Base-by-base conservation (phyloP, 2,797 vertebrate genomes). In the Helostoma temminkii region DNA sequence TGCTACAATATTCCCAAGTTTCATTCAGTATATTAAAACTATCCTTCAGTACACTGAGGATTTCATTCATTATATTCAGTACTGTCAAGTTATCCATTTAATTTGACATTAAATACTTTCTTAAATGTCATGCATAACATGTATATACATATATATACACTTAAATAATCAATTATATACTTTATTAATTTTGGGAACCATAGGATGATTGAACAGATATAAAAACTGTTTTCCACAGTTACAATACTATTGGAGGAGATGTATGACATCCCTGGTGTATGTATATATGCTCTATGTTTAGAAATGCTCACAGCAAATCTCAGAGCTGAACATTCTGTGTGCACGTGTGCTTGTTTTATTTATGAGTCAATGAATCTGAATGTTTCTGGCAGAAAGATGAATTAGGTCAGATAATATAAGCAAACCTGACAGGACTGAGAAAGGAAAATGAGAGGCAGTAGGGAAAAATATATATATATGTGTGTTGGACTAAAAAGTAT, bases 351-450 rank as follows among this genome's bases (percentile, higher is more conserved):
- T 21, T 43, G 22, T 22, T 63, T 71, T 67, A 58, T 62, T 56
- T 47, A 65, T 60, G 34, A 59, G 14, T 73, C 53, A 75, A 41
- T 70, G 45, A 81, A 55, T 56, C 34, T 16, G n/a, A 41, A 43
- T 36, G 32, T 55, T 66, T 73, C 59, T 5, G 14, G 54, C 25
- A 54, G 42, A 73, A 55, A 69, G 65, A 39, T 62, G 37, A 78
- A 77, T 64, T 74, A 54, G 60, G 60, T 59, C 79, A 77, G 66
- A 80, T 59, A 53, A 68, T 26, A 69, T 59, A 57, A 76, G 70
- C 46, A 58, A 34, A 50, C 15, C 3, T 5, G 34, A 28, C 36
- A 53, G 48, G 48, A 21, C 43, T 30, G 45, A 47, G 53, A 43
- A 24, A 54, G 18, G 8, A 22, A 53, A 43, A 45, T 6, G 32